Evolutionary conservation across 2,797 vertebrate genomes (phyloP).

Genomic region (Siniperca obscura): DNA sequence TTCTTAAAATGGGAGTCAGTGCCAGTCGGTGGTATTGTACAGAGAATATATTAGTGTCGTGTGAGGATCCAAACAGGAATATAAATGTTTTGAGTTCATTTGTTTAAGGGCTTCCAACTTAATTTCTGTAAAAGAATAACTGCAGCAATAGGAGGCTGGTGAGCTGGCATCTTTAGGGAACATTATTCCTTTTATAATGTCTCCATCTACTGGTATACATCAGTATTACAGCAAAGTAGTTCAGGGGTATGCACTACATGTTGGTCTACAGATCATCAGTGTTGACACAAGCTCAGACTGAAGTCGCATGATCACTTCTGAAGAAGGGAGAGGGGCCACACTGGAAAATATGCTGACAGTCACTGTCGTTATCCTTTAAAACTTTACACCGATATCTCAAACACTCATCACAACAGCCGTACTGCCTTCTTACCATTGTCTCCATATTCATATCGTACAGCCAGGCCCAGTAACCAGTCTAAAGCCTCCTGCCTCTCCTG

Average conservation of each 20-base stretch:
- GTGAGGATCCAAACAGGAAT: not conserved
- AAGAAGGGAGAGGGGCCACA: too few species aligned
- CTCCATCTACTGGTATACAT: conserved; percentile 69
- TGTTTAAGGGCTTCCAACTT: not conserved
- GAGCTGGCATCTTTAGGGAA: not conserved
- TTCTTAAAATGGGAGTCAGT: not conserved
- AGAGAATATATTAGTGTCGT: not conserved
- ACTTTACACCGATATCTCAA: too few species aligned
- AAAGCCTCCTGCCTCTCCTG: conserved; percentile 90
- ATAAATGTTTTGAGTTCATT: not conserved
- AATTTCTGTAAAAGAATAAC: not conserved
- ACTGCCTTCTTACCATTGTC: conserved; percentile 89
- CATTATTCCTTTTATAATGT: conserved; percentile 26
- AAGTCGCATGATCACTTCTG: too few species aligned
- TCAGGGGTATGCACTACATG: not conserved
- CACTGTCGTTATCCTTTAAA: not conserved
- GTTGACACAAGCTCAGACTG: not conserved
- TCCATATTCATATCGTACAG: conserved; percentile 96
- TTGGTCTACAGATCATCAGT: not conserved
- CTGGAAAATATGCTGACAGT: not conserved
- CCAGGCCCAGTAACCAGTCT: conserved; percentile 97
- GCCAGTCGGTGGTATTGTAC: not conserved
- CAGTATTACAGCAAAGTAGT: not conserved
- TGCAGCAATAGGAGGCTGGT: not conserved
- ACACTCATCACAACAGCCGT: too few species aligned